Evolutionary conservation across 2,113 vertebrate species (phyloP).

Genomic region (Tragelaphus buxtoni): DNA sequence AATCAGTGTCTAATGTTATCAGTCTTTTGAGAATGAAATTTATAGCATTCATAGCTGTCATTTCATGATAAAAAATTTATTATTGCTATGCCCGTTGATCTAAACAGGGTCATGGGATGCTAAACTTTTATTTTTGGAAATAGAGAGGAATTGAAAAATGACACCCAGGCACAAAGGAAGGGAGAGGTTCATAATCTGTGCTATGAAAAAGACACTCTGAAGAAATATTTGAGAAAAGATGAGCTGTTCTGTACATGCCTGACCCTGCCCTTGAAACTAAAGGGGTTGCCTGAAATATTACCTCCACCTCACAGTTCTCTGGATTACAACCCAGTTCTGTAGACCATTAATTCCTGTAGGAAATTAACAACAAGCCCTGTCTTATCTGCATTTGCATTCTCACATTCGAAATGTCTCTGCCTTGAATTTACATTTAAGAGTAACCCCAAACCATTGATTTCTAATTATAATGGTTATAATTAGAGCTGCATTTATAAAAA

Average conservation of each 20-base stretch:
- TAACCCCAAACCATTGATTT: not conserved
- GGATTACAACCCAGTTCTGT: not conserved
- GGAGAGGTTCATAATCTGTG: not conserved
- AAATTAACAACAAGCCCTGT: not conserved
- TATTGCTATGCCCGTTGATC: not conserved
- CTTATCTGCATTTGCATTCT: not conserved
- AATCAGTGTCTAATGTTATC: not conserved
- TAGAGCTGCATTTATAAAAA: not conserved
- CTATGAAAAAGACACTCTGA: not conserved
- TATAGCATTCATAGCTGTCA: not conserved
- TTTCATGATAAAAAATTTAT: not conserved
- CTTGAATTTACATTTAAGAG: slow-evolving; percentile 12
- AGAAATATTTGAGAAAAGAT: not conserved
- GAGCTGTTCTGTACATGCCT: not conserved
- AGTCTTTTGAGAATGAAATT: slow-evolving; percentile 4
- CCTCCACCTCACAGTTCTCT: not conserved
- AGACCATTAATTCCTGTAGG: not conserved
- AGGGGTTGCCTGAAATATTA: not conserved
- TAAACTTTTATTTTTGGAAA: not conserved
- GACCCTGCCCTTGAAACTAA: not conserved
- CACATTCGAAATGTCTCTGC: not conserved
- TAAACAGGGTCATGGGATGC: not conserved
- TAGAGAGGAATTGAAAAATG: not conserved
- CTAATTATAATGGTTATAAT: not conserved
- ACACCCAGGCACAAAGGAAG: not conserved